phyloP scores from a whole-genome alignment of 2,797 vertebrate species.

The Sebastes nivosus region DNA sequence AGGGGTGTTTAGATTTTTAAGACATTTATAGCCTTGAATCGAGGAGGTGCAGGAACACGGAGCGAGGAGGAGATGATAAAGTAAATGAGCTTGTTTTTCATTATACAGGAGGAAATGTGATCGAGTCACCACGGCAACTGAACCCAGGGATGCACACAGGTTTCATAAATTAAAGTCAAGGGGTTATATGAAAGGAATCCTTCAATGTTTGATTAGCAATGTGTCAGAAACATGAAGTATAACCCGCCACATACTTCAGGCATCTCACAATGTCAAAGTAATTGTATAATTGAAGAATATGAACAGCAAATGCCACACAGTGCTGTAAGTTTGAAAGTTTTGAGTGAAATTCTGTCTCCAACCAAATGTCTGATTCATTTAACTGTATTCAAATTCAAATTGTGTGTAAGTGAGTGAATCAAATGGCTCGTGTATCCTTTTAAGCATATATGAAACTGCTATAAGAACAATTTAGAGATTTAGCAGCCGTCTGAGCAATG shows the following conservation, averaged over 20 bases:
- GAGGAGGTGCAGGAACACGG: conserved; percentile 39
- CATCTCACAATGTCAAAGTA: background rate
- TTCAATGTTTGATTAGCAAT: background rate
- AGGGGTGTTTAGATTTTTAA: conserved; percentile 37
- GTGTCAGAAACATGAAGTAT: background rate
- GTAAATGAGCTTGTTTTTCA: conserved; percentile 59
- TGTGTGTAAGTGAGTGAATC: conserved; percentile 27
- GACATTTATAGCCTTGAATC: conserved; percentile 20
- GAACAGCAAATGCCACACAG: background rate
- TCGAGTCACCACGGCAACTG: conserved; percentile 59
- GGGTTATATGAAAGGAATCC: conserved; percentile 13
- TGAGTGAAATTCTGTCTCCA: background rate
- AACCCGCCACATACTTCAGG: background rate
- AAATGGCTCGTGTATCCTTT: conserved; percentile 16
- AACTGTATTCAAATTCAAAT: conserved; percentile 1
- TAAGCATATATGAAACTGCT: conserved; percentile 5
- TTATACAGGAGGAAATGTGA: conserved; percentile 53
- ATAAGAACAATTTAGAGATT: background rate
- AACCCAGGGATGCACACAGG: conserved; percentile 23
- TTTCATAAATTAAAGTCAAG: conserved; percentile 33
- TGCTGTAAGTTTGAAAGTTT: background rate
- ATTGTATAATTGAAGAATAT: background rate
- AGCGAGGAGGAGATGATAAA: conserved; percentile 34
- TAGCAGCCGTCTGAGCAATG: background rate
- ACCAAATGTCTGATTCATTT: conserved; percentile 2